Evolutionary conservation across 1,140 invertebrate species (phyloP).

Genomic region (Cyphomyrmex costatus): DNA sequence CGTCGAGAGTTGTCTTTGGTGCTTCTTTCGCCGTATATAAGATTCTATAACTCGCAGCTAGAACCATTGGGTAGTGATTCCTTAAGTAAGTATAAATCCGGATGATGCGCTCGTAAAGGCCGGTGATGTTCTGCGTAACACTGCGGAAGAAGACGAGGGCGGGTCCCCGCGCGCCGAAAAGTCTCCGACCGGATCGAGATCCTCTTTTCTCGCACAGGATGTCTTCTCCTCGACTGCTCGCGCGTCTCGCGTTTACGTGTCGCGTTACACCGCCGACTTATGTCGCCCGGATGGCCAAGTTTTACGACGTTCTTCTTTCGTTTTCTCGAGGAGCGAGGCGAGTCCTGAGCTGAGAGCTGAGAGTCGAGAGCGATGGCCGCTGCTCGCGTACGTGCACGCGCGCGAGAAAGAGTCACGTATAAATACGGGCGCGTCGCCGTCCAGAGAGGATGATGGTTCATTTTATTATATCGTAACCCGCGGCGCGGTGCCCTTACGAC

Average conservation of each 20-base stretch:
- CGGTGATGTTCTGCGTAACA: constrained; percentile 54
- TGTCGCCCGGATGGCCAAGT: constrained; percentile 78
- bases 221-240: constrained; percentile 38
- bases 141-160: constrained; percentile 4
- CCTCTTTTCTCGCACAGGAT: constrained; percentile 10
- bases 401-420: constrained; percentile 53
- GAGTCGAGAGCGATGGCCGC: constrained; percentile 31
- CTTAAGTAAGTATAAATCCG: constrained; percentile 83
- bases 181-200: constrained; percentile 7
- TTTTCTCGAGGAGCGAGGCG: constrained; percentile 17
- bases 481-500: constrained; percentile 68
- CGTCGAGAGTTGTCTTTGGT: background rate
- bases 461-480: constrained; percentile 82
- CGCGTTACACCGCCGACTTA: constrained; percentile 77
- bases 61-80: constrained; percentile 76
- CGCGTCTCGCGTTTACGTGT: constrained; percentile 70
- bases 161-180: constrained; percentile 62
- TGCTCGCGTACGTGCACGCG: constrained; percentile 29
- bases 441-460: constrained; percentile 67
- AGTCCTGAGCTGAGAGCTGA: no score
- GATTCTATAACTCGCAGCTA: constrained; percentile 65
- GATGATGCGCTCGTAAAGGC: constrained; percentile 82
- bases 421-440: constrained; percentile 56
- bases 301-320: constrained; percentile 76
- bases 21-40: background rate